These are phyloP conservation scores for Boloria selene DNA, from an alignment of 2,888 invertebrate genomes.

Conservation along the genomic window DNA sequence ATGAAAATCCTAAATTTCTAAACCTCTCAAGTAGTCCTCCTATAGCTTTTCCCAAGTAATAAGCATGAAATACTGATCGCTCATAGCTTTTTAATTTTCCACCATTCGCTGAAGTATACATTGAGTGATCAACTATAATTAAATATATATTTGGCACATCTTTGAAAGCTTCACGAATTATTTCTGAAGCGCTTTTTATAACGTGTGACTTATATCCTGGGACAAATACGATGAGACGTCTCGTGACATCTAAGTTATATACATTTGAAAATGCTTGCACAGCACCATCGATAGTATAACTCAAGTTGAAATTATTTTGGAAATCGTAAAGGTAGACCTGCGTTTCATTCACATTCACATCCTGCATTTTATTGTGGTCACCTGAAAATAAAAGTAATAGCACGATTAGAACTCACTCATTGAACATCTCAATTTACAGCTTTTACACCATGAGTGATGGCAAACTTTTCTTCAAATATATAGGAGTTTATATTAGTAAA, in stretches of 20 bases:
- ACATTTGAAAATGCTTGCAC: slow-evolving; percentile 54
- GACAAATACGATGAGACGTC: slow-evolving; percentile 67
- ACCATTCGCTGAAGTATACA: slow-evolving; percentile 63
- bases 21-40: slow-evolving; percentile 62
- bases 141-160: slow-evolving; percentile 64
- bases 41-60: slow-evolving; percentile 63
- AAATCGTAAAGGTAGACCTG: slow-evolving; percentile 73
- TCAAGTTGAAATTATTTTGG: slow-evolving; percentile 64
- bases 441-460: no score
- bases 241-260: slow-evolving; percentile 64
- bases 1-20: slow-evolving; percentile 56
- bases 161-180: slow-evolving; percentile 64
- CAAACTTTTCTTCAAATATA: no score
- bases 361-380: slow-evolving; percentile 61
- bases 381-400: slow-evolving; percentile 54
- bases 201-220: slow-evolving; percentile 75
- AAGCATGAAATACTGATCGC: slow-evolving; percentile 61
- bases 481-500: no score
- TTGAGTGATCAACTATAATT: slow-evolving; percentile 70
- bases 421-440: no score
- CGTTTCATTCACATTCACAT: slow-evolving; percentile 60
- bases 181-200: slow-evolving; percentile 61
- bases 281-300: slow-evolving; percentile 58
- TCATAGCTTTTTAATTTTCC: slow-evolving; percentile 68
- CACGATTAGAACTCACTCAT: background rate